Evolutionary conservation across 1,140 invertebrate species (phyloP).

Genomic region (Caenorhabditis inopinata): DNA sequence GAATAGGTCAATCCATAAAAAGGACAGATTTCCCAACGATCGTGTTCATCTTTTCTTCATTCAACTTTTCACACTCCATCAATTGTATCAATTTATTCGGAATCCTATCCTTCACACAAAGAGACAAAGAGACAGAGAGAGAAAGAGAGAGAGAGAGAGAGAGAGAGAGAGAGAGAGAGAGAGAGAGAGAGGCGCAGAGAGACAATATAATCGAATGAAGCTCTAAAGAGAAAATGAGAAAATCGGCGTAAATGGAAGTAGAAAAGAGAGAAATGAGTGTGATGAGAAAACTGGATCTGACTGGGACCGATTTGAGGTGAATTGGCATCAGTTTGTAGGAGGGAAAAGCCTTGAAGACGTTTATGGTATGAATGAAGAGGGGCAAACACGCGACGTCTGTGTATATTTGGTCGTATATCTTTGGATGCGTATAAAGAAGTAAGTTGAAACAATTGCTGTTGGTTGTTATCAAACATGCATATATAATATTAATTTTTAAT

Average conservation of each 20-base stretch:
- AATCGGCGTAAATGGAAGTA: neutral
- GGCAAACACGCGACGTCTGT: neutral
- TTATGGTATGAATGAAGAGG: slow-evolving; percentile 17
- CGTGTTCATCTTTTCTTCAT: neutral
- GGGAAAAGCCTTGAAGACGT: neutral
- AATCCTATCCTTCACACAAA: too few species aligned
- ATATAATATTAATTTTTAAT: too few species aligned
- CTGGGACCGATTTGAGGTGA: neutral
- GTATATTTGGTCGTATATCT: too few species aligned
- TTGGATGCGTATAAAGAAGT: too few species aligned
- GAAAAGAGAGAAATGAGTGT: neutral
- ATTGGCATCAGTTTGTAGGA: neutral
- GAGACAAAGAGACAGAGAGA: too few species aligned
- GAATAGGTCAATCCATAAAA: slow-evolving; percentile 10
- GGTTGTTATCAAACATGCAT: too few species aligned
- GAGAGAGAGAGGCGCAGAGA: neutral
- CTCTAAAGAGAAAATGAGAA: neutral
- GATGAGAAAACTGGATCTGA: neutral
- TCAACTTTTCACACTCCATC: slow-evolving; percentile 22
- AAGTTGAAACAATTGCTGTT: too few species aligned
- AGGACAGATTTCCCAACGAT: neutral
- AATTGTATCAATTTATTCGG: slow-evolving; percentile 20
- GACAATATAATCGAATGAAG: neutral
- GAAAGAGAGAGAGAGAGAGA: neutral
- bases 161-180: neutral